Evolutionary conservation across 35 echinoderm and acorn worm species (phyloP), one percentile per base, ranked within the genome.

Genomic region (Stichopus chloronotus): DNA sequence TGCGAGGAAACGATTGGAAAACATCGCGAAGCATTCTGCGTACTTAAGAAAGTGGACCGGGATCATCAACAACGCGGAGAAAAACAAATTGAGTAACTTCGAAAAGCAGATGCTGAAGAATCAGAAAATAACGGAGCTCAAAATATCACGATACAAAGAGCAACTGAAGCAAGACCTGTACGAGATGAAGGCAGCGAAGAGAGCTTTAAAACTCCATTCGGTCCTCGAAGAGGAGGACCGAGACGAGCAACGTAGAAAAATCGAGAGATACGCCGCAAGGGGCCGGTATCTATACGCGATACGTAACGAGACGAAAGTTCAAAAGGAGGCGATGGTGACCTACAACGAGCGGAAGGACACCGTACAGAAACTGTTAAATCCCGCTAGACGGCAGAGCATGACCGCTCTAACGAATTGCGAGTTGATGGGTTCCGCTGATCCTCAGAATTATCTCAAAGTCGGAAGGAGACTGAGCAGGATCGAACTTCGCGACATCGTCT

Each of bases 251-350:
- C 63, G 94, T 17, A 53, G 76, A 8, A 58, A 71, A 30, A 58
- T 95, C 1, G 63, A 88, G 21, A 92, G 83, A 55, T 95, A 95
- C 59, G 90, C 94, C 5, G 94, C 94, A 23, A 19, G 90, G 52
- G 96, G 96, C 5, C 72, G 96, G 9, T 97, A 97, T 71, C 78
- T 93, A 20, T 97, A 94, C 57, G 91, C 96, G 4, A 93, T 97
- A 56, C 74, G 93, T 2, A 95, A 93, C 16, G 96, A 97, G 87
- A 90, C 82, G 8, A 92, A 90, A 83, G 53, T 68, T 8, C 93
- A 97, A 86, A 97, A 93, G 78, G 93, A 95, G 55, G 79, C 59
- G 10, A 97, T 95, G 91, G 93, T 90, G 43, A 81, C 96, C 5
- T 97, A 60, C 78, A 97, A 93, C 79, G 91, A 72, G 83, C 63